Evolutionary conservation across 1,140 invertebrate genomes (phyloP), one percentile per base, ranked within the genome.

Genomic region (Dinoponera quadriceps): DNA sequence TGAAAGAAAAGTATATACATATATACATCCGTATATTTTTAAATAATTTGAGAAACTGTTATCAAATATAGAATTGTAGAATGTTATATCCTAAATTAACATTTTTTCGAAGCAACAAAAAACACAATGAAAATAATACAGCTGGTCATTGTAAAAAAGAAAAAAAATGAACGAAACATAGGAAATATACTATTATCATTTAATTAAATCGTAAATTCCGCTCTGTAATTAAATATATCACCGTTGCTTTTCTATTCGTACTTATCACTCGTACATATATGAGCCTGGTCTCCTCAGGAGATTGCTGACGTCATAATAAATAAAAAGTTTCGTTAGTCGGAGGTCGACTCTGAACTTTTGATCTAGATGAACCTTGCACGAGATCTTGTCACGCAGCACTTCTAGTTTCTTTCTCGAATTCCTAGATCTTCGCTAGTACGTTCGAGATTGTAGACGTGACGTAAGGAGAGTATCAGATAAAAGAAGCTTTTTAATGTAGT

Each of bases 321-420:
- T 88, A 74, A 25, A 22, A 33, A 33, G 82, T 86, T 84, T 86
- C 65, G 82, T 88, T 75, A 84, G 74, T 81, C 75, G 55, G 57
- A 62, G 80, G 85, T 85, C 55, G 87, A 77, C 74, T 65, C 27
- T 77, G 59, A 55, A 66, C 60, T 55, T 84, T 86, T 88, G 69
- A 88, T 88, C 82, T 82, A 82, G 75, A 88, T 87, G 82, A 85
- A 77, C 59, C 49, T 51, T n/a, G 22, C 27, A 63, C 54, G 69
- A 82, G 85, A 82, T 88, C 71, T 44, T 62, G 75, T 81, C 71
- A 59, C 48, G 44, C 74, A 71, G 65, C 71, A 71, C 84, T 88
- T 87, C 82, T 57, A 84, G 82, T 72, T 87, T 77, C 82, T 87
- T 87, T 77, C 82, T 44, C 59, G 69, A 84, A 87, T 88, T 88